Evolutionary conservation across 2,113 vertebrate species (phyloP).

Genomic region (Lasiurus cinereus): DNA sequence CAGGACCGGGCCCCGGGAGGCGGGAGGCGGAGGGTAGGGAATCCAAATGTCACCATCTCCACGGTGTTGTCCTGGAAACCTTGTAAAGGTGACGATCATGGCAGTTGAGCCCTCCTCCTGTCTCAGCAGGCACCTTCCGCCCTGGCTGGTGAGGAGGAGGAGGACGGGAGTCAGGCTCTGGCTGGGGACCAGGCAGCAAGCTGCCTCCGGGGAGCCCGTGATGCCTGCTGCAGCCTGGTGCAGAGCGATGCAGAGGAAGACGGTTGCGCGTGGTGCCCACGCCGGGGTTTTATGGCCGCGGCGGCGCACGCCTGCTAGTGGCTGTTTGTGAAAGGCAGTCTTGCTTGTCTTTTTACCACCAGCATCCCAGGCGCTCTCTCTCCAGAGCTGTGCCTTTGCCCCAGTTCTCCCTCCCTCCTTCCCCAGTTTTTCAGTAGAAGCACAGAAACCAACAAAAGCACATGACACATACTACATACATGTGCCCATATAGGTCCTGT

Average conservation of each 20-base stretch:
- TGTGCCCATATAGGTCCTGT: neutral
- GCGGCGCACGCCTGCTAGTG: neutral
- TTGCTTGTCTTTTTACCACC: constrained; percentile 49
- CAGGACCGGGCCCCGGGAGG: neutral
- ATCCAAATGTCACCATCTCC: neutral
- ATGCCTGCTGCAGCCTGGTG: neutral
- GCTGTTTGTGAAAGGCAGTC: constrained; percentile 36
- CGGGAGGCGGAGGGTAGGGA: neutral
- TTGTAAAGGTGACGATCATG: neutral
- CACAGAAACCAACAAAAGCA: neutral
- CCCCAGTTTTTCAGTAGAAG: neutral
- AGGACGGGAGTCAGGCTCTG: neutral
- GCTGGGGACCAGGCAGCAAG: neutral
- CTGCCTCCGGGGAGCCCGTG: neutral
- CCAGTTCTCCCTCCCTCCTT: neutral
- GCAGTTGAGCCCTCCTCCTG: neutral
- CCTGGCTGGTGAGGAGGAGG: neutral
- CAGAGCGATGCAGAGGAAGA: neutral
- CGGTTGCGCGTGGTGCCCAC: neutral
- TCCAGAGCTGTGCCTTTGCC: neutral
- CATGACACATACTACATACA: fast-evolving
- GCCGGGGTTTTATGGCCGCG: constrained; percentile 61
- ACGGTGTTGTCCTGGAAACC: constrained; percentile 44
- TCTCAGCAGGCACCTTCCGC: neutral
- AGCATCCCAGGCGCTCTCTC: neutral